Base-by-base conservation (phyloP, 2,113 vertebrate species). In the Tonatia bakeri region DNA sequence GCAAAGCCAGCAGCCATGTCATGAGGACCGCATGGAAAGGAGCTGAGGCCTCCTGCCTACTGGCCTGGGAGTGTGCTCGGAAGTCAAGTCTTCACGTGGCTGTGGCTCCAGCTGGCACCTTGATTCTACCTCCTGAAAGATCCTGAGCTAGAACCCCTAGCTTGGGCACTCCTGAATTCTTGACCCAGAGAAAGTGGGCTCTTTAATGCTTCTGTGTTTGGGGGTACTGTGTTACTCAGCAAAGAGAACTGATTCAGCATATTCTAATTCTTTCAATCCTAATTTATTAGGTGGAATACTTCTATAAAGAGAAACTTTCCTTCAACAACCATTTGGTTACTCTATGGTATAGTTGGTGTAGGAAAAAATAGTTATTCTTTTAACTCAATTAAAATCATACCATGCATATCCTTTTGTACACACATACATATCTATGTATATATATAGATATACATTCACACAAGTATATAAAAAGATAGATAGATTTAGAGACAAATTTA, bases 221-320 rank as follows among this genome's bases (percentile, higher is more conserved):
- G 11, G n/a, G 17, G 40, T 80, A 52, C 54, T 73, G 75, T 84
- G 56, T 87, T 87, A 92, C 65, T 65, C 24, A 70, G 28, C 38
- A 84, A 90, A 89, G 79, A 33, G 77, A 45, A 69, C 16, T 52
- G 28, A 69, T 61, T 70, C 24, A 24, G 5, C 86, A 16, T 95
- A 70, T 54, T 93, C 54, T 64, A 56, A 75, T 86, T 81, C 69
- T 87, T 87, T 84, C 40, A 19, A 1, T 83, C 38, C 89, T 73
- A 54, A 38, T 82, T 16, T 89, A 28, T 77, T 92, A 79, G 22
- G 69, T 92, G 17, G 16, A 54, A 61, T 72, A 67, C 28, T 73
- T 95, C 38, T 52, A 38, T 77, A 72, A 90, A 94, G 33, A 95
- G 36, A 77, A 95, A 77, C 38, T 87, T 77, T 47, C 15, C 52